These are phyloP conservation scores for Tachina fera DNA, from an alignment of 2,888 invertebrate genomes.

Conservation along the genomic window DNA sequence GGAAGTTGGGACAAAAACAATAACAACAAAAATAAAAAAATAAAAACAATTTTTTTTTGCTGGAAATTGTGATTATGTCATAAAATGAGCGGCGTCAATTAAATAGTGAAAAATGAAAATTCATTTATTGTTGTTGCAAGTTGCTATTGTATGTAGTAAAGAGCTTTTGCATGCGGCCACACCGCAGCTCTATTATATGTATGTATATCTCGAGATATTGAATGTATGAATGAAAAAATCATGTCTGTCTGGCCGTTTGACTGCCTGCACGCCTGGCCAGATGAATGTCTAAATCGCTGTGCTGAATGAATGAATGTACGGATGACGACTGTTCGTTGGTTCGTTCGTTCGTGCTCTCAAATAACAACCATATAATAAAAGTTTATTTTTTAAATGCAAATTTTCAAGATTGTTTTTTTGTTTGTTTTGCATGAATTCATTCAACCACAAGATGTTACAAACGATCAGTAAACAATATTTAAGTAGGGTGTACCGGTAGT, in stretches of 20 bases:
- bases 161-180: constrained; percentile 56
- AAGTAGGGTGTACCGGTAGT: background rate
- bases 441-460: constrained; percentile 58
- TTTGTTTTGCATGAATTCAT: constrained; percentile 44
- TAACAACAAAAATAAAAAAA: constrained; percentile 10
- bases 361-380: constrained; percentile 35
- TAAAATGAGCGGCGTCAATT: constrained; percentile 70
- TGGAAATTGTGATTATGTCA: constrained; percentile 68
- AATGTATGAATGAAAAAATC: constrained; percentile 51
- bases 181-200: constrained; percentile 5
- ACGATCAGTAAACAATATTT: constrained; percentile 33
- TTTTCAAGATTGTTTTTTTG: constrained; percentile 6
- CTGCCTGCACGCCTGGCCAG: background rate
- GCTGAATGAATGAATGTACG: constrained; percentile 15
- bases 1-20: constrained; percentile 60
- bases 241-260: background rate
- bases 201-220: constrained; percentile 13
- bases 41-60: constrained; percentile 15
- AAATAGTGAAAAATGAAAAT: constrained; percentile 65
- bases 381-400: constrained; percentile 12
- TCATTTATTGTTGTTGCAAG: constrained; percentile 49
- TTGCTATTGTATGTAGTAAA: constrained; percentile 35
- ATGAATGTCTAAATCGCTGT: background rate
- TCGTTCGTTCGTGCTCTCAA: constrained; percentile 22
- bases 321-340: background rate